Base-by-base conservation (phyloP, 2,797 vertebrate genomes). In the Sus cebifrons region DNA sequence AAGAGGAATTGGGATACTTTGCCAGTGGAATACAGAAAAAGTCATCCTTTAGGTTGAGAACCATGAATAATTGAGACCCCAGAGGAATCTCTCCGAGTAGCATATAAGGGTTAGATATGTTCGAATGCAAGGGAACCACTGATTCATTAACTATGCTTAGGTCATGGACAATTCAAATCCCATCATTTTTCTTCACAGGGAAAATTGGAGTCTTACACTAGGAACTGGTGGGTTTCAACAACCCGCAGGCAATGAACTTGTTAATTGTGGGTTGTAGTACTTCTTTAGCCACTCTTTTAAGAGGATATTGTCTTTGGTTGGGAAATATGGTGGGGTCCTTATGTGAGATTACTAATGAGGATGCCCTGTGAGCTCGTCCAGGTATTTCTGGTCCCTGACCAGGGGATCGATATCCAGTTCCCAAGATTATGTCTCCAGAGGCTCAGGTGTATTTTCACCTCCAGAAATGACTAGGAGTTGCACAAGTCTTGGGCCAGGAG, bases 111-210 rank as follows among this genome's bases (percentile, higher is more conserved):
- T 54, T 6, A 0, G 74, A 49, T 27, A 21, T 17, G 17, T 4
- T 54, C 1, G 1, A 11, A 25, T 73, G 4, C 44, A 29, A 12
- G 54, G 23, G 84, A 44, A 29, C 40, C 40, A 29, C 1, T 40
- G 68, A 52, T 1, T 44, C 4, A 0, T 44, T 40, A 29, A 73
- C 2, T 3, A 52, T 52, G 54, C 7, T 0, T 23, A 70, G 25
- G 18, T 71, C 54, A 52, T 40, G 11, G 11, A 21, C 25, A 18
- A 60, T 32, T 32, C 2, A 36, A 17, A 23, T 40, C 3, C 3
- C 3, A 1, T 58, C 2, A 2, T 58, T 60, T 60, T 40, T 58
- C 23, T 70, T 86, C 36, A 29, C 32, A 20, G 11, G 23, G 58
- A 71, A 23, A 12, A 29, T 27, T 36, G 32, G 67, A 32, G 11